A percentile compares a stretch with the other conserved stretches of the same genome.
Conservation (phyloP, 2,797 vertebrate genomes). For the Notolabrus celidotus region DNA sequence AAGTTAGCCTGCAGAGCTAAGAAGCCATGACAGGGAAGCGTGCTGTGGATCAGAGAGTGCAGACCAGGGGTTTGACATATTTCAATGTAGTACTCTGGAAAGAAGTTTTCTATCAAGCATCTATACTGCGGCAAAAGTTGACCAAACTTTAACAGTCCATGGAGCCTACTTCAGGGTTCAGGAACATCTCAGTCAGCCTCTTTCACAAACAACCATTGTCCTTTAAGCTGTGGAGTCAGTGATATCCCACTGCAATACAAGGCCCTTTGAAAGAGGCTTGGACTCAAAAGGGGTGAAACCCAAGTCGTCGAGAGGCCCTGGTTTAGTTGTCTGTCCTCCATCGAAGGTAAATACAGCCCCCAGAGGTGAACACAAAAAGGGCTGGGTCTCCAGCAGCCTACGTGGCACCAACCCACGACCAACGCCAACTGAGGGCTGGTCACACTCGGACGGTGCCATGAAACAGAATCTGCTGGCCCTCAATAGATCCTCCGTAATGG, state of each 20-base stretch:
- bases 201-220: constrained; percentile 72
- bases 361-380: constrained; percentile 73
- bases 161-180: background rate
- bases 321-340: constrained; percentile 74
- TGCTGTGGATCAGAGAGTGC: constrained; percentile 15
- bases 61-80: background rate
- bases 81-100: constrained; percentile 50
- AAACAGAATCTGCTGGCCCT: constrained; percentile 80
- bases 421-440: constrained; percentile 61
- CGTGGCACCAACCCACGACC: constrained; percentile 61
- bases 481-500: constrained; percentile 81
- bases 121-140: constrained; percentile 20
- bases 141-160: constrained; percentile 48
- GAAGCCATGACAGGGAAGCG: constrained; percentile 48
- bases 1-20: constrained; percentile 54
- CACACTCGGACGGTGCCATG: constrained; percentile 80
- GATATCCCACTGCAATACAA: constrained; percentile 66
- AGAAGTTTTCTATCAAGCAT: constrained; percentile 45
- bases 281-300: constrained; percentile 78
- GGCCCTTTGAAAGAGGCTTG: constrained; percentile 66
- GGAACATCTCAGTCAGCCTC: constrained; percentile 53
- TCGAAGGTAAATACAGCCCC: constrained; percentile 76
- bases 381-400: constrained; percentile 56
- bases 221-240: constrained; percentile 45
- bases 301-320: constrained; percentile 72